phyloP scores from a whole-genome alignment of 2,797 vertebrate species.

The Malacoctenus gilli region DNA sequence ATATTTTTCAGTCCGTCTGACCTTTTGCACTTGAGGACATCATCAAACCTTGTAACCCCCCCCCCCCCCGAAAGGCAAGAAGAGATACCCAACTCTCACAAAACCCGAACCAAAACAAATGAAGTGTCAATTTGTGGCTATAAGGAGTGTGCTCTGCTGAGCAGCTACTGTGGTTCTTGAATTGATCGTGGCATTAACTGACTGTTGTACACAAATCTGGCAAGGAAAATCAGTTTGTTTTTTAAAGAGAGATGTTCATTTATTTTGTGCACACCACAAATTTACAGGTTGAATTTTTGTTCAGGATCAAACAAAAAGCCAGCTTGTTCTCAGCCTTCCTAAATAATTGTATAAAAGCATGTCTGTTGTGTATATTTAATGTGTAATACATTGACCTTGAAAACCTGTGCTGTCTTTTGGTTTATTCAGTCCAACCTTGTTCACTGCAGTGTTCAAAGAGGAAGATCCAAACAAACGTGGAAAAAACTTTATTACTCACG shows the following conservation, averaged over 20 bases:
- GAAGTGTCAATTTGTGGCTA: constrained; percentile 9
- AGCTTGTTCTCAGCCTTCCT: not conserved
- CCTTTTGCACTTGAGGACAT: constrained; percentile 56
- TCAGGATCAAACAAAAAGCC: too few relatives aligned
- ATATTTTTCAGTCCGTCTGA: constrained; percentile 50
- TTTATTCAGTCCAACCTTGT: constrained; percentile 22
- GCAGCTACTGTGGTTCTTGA: constrained; percentile 12
- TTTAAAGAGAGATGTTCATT: too few relatives aligned
- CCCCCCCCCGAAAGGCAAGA: constrained; percentile 27
- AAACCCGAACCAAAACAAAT: constrained; percentile 4
- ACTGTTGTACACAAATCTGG: too few relatives aligned
- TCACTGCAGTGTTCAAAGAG: constrained; percentile 29
- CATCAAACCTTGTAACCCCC: constrained; percentile 24
- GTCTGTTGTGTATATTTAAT: constrained; percentile 57
- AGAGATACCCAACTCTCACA: constrained; percentile 23
- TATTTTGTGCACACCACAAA: too few relatives aligned
- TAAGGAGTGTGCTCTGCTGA: constrained; percentile 7
- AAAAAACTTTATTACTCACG: constrained; percentile 76
- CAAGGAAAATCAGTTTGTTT: too few relatives aligned
- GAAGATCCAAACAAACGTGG: constrained; percentile 60
- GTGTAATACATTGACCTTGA: constrained; percentile 55
- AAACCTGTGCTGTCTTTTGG: constrained; percentile 25
- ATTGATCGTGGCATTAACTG: too few relatives aligned
- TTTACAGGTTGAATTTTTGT: too few relatives aligned
- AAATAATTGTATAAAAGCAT: constrained; percentile 37